Conservation (phyloP, 2,113 vertebrate species). For the Trinectes maculatus region DNA sequence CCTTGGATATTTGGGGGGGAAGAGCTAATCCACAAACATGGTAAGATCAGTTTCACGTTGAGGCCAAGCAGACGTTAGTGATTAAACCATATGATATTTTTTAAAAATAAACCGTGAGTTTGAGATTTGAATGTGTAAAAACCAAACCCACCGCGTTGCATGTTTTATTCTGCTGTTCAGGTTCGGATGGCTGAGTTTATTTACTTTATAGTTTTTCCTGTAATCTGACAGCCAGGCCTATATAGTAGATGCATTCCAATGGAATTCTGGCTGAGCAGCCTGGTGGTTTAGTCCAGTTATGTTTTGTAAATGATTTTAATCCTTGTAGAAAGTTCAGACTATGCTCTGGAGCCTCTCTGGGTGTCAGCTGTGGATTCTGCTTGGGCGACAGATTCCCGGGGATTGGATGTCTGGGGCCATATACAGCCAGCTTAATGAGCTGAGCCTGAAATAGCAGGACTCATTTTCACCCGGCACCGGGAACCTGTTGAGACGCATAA, state of each 20-base stretch:
- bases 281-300: not conserved
- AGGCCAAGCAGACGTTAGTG: not conserved
- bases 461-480: slow-evolving; percentile 54
- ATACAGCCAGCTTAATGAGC: slow-evolving; percentile 70
- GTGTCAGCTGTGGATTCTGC: slow-evolving; percentile 66
- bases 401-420: slow-evolving; percentile 80
- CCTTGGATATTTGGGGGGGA: slow-evolving; percentile 79
- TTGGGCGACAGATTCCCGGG: slow-evolving; percentile 78
- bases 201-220: not conserved
- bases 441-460: slow-evolving; percentile 75
- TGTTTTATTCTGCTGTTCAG: not conserved
- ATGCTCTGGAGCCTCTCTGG: slow-evolving; percentile 6
- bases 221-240: not conserved
- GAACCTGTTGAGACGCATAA: slow-evolving; percentile 10
- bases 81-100: not conserved
- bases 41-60: slow-evolving; percentile 71
- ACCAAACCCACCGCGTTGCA: not conserved
- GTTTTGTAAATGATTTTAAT: not conserved
- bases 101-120: not conserved
- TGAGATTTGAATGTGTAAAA: not conserved
- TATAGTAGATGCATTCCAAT: not conserved
- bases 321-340: not conserved
- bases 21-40: slow-evolving; percentile 82
- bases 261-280: not conserved
- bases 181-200: not conserved